phyloP scores from a whole-genome alignment of 2,888 invertebrate species.

The Epinotia nisella region DNA sequence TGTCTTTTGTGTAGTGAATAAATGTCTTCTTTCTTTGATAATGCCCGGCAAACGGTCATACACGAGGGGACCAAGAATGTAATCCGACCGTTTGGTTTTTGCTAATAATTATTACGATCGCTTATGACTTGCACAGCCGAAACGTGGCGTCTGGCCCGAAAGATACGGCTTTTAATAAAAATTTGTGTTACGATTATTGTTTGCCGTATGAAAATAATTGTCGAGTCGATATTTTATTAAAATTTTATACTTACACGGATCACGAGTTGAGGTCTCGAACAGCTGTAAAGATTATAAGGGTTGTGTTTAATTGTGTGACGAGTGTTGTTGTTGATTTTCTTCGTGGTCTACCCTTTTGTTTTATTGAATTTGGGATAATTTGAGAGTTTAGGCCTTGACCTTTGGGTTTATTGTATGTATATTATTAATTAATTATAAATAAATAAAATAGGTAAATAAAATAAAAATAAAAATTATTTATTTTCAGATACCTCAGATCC shows the following conservation, averaged over 20 bases:
- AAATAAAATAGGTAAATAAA: no score
- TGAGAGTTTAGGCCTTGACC: neutral
- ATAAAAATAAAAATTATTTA: no score
- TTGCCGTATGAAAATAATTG: conserved; percentile 43
- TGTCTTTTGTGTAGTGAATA: no score
- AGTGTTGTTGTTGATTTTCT: conserved; percentile 29
- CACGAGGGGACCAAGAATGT: no score
- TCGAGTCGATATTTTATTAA: conserved; percentile 43
- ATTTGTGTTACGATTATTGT: conserved; percentile 47
- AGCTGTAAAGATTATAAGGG: conserved; percentile 37
- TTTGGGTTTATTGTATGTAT: neutral
- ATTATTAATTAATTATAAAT: no score
- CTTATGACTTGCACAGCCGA: conserved; percentile 30
- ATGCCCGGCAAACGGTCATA: no score
- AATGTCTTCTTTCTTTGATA: no score
- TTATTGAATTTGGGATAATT: conserved; percentile 2
- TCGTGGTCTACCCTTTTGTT: conserved; percentile 30
- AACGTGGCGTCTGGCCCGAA: conserved; percentile 39
- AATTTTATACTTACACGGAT: conserved; percentile 32
- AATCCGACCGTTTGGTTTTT: no score
- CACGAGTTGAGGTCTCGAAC: conserved; percentile 29
- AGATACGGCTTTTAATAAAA: conserved; percentile 47
- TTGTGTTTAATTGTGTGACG: conserved; percentile 31
- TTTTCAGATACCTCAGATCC: no score
- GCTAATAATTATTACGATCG: neutral